Percentiles rank a stretch among this genome's conserved stretches.
These are phyloP conservation scores for Acyrthosiphon pisum DNA, from an alignment of 1,140 invertebrate genomes.

Conservation along the genomic window DNA sequence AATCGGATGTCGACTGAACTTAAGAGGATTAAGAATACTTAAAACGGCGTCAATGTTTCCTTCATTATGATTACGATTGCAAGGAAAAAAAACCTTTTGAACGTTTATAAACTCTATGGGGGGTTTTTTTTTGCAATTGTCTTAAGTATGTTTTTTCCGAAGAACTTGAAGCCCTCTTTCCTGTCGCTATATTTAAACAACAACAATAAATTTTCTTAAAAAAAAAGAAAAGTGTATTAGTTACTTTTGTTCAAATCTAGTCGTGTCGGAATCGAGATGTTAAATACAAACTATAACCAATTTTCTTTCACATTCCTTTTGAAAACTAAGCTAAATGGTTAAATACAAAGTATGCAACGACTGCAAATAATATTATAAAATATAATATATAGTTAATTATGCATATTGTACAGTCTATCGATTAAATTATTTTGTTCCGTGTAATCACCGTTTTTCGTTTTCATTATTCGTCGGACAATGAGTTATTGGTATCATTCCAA, in stretches of 20 bases:
- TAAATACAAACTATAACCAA: neutral
- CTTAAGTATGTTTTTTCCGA: neutral
- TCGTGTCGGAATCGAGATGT: neutral
- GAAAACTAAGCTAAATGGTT: neutral
- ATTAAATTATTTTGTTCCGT: neutral
- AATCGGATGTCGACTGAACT: conserved; percentile 46
- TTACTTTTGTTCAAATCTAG: neutral
- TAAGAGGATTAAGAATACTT: conserved; percentile 52
- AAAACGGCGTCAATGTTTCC: conserved; percentile 41
- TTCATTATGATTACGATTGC: neutral
- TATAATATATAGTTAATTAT: neutral
- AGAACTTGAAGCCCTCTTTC: neutral
- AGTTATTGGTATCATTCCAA: neutral
- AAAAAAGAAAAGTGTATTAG: neutral
- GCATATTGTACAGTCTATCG: neutral
- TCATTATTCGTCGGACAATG: neutral
- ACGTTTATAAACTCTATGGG: neutral
- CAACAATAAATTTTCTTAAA: neutral
- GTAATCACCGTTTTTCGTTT: neutral
- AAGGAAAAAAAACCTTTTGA: conserved; percentile 18
- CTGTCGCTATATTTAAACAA: neutral
- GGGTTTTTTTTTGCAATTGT: conserved; percentile 15
- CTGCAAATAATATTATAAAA: neutral
- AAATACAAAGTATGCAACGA: neutral
- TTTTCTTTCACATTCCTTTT: neutral